A percentile compares a stretch with the other conserved stretches of the same genome.
These are phyloP conservation scores for Drosophila affinis DNA, from an alignment of 2,888 invertebrate genomes.

Conservation along the genomic window DNA sequence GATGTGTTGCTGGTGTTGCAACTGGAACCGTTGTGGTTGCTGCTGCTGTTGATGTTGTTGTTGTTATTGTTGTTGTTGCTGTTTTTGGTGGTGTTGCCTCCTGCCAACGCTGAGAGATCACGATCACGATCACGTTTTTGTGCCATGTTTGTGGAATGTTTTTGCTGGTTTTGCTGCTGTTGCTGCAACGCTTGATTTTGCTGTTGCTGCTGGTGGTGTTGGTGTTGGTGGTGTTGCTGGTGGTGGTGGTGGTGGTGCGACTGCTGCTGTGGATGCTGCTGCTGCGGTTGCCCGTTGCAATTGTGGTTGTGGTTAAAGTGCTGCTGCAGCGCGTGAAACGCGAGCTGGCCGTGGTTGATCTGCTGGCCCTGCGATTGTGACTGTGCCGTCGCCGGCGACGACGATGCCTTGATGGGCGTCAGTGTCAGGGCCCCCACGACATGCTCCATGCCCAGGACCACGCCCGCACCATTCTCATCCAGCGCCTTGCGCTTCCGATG, in stretches of 20 bases:
- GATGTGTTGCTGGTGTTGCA: constrained; percentile 18
- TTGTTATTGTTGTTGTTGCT: constrained; percentile 18
- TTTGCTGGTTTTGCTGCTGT: constrained; percentile 60
- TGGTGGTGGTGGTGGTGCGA: constrained; percentile 46
- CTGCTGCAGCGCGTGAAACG: constrained; percentile 71
- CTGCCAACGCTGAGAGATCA: constrained; percentile 70
- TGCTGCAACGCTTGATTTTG: constrained; percentile 43
- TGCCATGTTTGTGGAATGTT: constrained; percentile 80
- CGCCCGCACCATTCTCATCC: constrained; percentile 54
- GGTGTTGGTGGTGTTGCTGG: constrained; percentile 23
- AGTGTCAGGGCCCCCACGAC: constrained; percentile 65
- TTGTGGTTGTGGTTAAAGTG: constrained; percentile 68
- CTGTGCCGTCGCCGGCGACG: constrained; percentile 16
- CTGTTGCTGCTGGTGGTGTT: constrained; percentile 40
- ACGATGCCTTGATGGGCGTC: constrained; percentile 66
- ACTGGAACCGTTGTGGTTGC: background rate
- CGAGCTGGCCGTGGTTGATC: constrained; percentile 71
- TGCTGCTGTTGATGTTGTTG: constrained; percentile 19
- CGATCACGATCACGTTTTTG: constrained; percentile 78
- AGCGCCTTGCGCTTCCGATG: constrained; percentile 68
- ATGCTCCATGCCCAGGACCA: constrained; percentile 51
- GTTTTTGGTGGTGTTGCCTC: constrained; percentile 18
- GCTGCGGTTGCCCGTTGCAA: constrained; percentile 25
- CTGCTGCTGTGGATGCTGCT: constrained; percentile 49
- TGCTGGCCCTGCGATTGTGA: constrained; percentile 49